Evolutionary conservation across 2,797 vertebrate species (phyloP), one percentile per base, ranked within the genome.

Genomic region (Ammospiza maritima): DNA sequence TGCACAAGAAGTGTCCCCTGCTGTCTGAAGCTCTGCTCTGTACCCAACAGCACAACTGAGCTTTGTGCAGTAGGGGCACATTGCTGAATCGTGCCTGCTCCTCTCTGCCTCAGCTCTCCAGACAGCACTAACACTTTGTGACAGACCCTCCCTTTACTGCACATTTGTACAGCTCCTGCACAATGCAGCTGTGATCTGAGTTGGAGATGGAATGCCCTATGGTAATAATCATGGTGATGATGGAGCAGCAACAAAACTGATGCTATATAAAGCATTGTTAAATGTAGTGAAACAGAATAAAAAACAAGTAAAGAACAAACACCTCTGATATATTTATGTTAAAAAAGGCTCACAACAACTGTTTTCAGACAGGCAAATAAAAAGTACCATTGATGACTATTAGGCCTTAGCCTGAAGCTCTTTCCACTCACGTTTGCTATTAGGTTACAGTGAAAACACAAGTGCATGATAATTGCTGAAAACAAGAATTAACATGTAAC

Each of bases 401-500:
- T 4, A 71, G 75, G 42, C 50, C 32, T 76, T 30, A 70, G 40
- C 7, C 44, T 61, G 65, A 76, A 90, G 89, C 65, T 89, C 65
- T 70, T 83, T 80, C 48, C 44, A 81, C 16, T 50, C 36, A 22
- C 2, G 5, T 73, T 77, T 74, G 54, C 57, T 77, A 16, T 51
- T 69, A 82, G 51, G 40, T 73, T 36, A 42, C 48, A 83, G 34
- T 26, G 76, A 93, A 91, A 95, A 73, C 73, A 78, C 61, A 78
- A 88, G n/a, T 66, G 44, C 79, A 51, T 3, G 12, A 12, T 66
- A 79, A 81, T 40, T 86, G 67, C 71, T 85, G 74, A 85, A 88
- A 94, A 77, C 51, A 85, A 88, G 74, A 78, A 91, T 86, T 93
- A 90, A 62, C 44, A 38, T 15, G 29, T n/a, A 96, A 90, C 77